Evolutionary conservation across 2,888 invertebrate species (phyloP).

Genomic region (Ethmia dodecea): DNA sequence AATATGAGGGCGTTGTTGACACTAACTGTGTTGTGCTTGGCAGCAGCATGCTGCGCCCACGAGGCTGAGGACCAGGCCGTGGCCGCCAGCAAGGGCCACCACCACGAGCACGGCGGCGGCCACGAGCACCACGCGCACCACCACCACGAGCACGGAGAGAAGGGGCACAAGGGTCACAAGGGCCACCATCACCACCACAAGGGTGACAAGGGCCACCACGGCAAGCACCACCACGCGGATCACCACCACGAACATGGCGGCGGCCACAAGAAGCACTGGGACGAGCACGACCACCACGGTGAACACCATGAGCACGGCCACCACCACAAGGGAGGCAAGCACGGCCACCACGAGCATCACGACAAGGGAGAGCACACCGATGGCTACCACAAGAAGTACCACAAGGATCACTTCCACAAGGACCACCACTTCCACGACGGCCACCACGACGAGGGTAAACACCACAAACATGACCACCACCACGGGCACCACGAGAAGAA

Average conservation of each 20-base stretch:
- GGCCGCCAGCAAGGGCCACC: slow-evolving; percentile 69
- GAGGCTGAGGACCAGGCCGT: slow-evolving; percentile 55
- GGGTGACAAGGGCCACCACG: slow-evolving; percentile 86
- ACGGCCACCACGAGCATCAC: slow-evolving; percentile 89
- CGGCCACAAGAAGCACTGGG: slow-evolving; percentile 88
- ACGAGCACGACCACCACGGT: slow-evolving; percentile 84
- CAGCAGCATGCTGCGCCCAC: slow-evolving; percentile 46
- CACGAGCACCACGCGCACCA: slow-evolving; percentile 81
- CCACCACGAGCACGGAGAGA: slow-evolving; percentile 83
- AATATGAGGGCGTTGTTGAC: slow-evolving; percentile 56
- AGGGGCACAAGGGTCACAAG: slow-evolving; percentile 87
- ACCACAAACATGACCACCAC: slow-evolving; percentile 87
- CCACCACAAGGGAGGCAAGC: slow-evolving; percentile 87
- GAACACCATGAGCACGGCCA: slow-evolving; percentile 87
- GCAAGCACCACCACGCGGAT: slow-evolving; percentile 85
- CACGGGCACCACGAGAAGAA: slow-evolving; percentile 85
- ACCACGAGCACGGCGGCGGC: slow-evolving; percentile 80
- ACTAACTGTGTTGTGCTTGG: slow-evolving; percentile 53
- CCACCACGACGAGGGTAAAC: slow-evolving; percentile 88
- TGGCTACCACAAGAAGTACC: slow-evolving; percentile 90
- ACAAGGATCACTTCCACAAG: slow-evolving; percentile 92
- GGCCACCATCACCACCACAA: slow-evolving; percentile 87
- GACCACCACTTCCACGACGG: slow-evolving; percentile 93
- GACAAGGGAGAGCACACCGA: slow-evolving; percentile 89
- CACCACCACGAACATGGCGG: slow-evolving; percentile 86